phyloP scores from a whole-genome alignment of 2,113 vertebrate species.

The Tricholaema leucomelas region DNA sequence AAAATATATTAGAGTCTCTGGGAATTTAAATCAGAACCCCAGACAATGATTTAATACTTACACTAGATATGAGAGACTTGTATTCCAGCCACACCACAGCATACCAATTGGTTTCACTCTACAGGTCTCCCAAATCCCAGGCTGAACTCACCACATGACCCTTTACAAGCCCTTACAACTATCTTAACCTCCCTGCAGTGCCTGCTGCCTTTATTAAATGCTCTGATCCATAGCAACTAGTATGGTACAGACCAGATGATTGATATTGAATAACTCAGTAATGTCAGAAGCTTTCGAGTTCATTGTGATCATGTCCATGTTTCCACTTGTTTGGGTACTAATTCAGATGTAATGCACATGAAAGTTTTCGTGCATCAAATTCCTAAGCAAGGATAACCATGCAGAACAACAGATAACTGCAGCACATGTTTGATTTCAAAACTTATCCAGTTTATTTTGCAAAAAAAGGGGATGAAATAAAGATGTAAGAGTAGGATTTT shows the following conservation, averaged over 20 bases:
- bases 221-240: background rate
- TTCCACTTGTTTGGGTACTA: background rate
- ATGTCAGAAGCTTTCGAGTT: background rate
- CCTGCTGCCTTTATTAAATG: background rate
- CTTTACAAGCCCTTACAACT: background rate
- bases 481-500: background rate
- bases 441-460: background rate
- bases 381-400: background rate
- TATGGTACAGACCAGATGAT: background rate
- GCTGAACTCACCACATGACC: background rate
- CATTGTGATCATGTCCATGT: background rate
- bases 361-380: background rate
- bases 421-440: background rate
- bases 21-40: too few relatives aligned
- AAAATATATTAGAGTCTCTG: too few relatives aligned
- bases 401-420: background rate
- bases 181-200: background rate
- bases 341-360: background rate
- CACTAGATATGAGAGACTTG: background rate
- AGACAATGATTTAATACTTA: background rate
- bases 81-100: background rate
- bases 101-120: background rate
- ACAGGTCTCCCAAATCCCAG: background rate
- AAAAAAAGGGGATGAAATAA: background rate
- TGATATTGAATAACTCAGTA: background rate